Percentiles rank a stretch among this genome's conserved stretches.
Conservation (phyloP, 2,113 vertebrate species). For the Poeciliopsis retropinna region DNA sequence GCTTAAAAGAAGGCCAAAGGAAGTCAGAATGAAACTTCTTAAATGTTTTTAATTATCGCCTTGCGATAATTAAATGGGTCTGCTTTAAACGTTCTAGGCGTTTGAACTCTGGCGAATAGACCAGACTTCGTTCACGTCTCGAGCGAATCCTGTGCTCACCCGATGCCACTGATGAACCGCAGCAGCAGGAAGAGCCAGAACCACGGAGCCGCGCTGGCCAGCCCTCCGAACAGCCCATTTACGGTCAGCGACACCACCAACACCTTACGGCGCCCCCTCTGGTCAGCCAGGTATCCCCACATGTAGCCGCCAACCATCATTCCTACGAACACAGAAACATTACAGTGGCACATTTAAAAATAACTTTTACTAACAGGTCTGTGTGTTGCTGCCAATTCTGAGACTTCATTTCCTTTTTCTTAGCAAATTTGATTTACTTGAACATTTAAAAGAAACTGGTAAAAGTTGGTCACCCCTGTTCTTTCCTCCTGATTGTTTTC, state of each 20-base stretch:
- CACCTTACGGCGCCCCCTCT: constrained; percentile 72
- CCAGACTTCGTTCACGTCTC: too few species aligned
- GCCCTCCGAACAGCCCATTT: constrained; percentile 78
- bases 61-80: neutral
- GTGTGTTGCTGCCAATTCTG: neutral
- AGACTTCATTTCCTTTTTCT: neutral
- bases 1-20: neutral
- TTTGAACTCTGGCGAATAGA: neutral
- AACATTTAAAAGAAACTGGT: too few species aligned
- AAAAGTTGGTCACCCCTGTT: too few species aligned
- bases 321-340: constrained; percentile 51
- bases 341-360: neutral
- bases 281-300: constrained; percentile 82
- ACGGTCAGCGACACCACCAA: constrained; percentile 75
- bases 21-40: too few species aligned
- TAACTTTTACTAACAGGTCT: neutral
- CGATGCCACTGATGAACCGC: constrained; percentile 80
- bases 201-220: constrained; percentile 69
- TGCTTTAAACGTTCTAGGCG: neutral
- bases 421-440: too few species aligned
- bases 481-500: too few species aligned
- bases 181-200: constrained; percentile 81
- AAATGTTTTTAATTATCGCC: neutral
- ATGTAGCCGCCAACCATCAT: constrained; percentile 84
- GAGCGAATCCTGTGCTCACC: constrained; percentile 55